phyloP scores from a whole-genome alignment of 2,888 invertebrate genomes.

The Thera britannica region DNA sequence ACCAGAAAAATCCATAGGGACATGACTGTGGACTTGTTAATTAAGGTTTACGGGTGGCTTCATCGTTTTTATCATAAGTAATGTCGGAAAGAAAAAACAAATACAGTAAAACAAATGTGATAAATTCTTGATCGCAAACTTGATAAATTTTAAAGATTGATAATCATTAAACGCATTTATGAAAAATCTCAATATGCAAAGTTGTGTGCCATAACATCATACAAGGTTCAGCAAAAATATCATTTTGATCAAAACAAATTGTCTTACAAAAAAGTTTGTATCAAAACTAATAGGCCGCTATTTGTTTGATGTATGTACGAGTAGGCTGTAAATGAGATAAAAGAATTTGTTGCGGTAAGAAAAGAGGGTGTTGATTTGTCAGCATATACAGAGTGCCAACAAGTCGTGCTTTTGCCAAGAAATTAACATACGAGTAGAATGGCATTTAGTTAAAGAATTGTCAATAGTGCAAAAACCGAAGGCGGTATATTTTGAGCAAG shows the following conservation, averaged over 20 bases:
- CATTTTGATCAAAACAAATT: no score
- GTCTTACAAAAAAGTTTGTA: not conserved
- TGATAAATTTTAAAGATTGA: no score
- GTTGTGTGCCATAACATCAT: no score
- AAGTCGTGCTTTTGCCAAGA: slow-evolving; percentile 41
- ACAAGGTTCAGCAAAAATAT: no score
- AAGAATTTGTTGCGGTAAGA: slow-evolving; percentile 34
- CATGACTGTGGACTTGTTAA: no score
- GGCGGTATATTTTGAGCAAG: not conserved
- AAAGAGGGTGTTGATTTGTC: slow-evolving; percentile 43
- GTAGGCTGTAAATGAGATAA: not conserved
- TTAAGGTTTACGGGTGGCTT: not conserved
- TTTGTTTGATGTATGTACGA: not conserved
- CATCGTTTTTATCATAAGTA: no score
- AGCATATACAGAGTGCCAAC: slow-evolving; percentile 44
- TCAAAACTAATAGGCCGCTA: not conserved
- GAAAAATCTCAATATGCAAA: no score
- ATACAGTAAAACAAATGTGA: no score
- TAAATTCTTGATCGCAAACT: no score
- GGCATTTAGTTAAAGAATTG: slow-evolving; percentile 33
- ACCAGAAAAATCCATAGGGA: no score
- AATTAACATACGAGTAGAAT: slow-evolving; percentile 28
- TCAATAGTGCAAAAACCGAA: slow-evolving; percentile 22
- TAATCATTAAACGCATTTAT: no score
- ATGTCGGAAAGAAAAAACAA: not conserved